A percentile compares a stretch with the other conserved stretches of the same genome.
These are phyloP conservation scores for Cataglyphis hispanica DNA, from an alignment of 1,140 invertebrate species.

Conservation along the genomic window DNA sequence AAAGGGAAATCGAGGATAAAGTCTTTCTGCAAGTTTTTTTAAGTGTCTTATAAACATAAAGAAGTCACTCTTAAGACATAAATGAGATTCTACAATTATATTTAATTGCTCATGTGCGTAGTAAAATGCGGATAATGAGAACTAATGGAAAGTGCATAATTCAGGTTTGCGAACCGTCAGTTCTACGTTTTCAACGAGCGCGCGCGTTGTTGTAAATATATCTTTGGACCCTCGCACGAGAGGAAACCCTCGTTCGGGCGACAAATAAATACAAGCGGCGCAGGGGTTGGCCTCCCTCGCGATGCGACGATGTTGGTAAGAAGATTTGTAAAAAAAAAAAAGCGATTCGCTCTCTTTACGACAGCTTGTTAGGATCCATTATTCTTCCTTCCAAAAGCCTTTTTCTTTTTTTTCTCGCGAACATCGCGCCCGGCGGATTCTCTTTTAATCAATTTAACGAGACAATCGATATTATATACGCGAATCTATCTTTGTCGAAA, in stretches of 20 bases:
- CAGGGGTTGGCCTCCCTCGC: slow-evolving; percentile 47
- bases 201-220: slow-evolving; percentile 60
- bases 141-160: neutral
- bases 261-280: slow-evolving; percentile 79
- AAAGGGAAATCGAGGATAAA: neutral
- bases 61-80: neutral
- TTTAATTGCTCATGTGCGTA: neutral
- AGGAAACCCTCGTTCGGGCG: slow-evolving; percentile 68
- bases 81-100: neutral
- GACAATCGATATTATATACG: neutral
- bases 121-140: neutral
- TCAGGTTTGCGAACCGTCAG: neutral
- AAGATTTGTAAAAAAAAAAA: slow-evolving; percentile 57
- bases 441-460: slow-evolving; percentile 23
- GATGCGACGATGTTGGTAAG: slow-evolving; percentile 22
- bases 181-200: neutral
- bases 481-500: slow-evolving; percentile 26
- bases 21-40: neutral
- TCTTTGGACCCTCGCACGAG: slow-evolving; percentile 58
- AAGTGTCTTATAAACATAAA: neutral
- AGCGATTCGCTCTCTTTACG: slow-evolving; percentile 16
- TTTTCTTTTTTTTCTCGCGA: neutral
- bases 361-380: slow-evolving; percentile 20
- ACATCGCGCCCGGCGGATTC: neutral
- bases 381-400: neutral